Percentiles rank a stretch among this genome's conserved stretches.
Conservation (phyloP, 2,888 invertebrate species). For the Euzophera pinguis region DNA sequence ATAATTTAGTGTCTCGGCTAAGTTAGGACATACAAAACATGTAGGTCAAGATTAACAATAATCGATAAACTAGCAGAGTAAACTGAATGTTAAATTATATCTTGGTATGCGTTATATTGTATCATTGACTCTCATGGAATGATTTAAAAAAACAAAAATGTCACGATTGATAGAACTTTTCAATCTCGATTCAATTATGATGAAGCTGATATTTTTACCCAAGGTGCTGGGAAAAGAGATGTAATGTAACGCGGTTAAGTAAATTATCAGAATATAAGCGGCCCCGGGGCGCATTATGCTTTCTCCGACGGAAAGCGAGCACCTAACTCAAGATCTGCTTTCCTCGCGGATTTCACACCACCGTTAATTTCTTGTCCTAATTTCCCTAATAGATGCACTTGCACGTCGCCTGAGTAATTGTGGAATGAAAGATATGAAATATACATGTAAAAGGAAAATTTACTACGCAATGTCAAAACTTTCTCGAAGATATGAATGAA, state of each 20-base stretch:
- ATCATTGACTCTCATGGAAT: too few relatives aligned
- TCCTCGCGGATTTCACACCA: constrained; percentile 21
- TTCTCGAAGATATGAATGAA: neutral
- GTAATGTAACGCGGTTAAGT: constrained; percentile 25
- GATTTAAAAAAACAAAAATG: too few relatives aligned
- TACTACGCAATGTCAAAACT: neutral
- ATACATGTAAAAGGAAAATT: neutral
- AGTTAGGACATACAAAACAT: too few relatives aligned
- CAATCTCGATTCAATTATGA: too few relatives aligned
- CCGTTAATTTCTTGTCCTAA: constrained; percentile 16
- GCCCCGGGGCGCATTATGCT: constrained; percentile 38
- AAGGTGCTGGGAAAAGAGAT: neutral
- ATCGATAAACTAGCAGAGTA: too few relatives aligned
- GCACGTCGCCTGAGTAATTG: neutral
- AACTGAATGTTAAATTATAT: too few relatives aligned
- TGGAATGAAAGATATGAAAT: neutral
- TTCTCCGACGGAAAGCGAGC: constrained; percentile 36
- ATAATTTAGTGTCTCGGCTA: too few relatives aligned
- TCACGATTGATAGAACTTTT: too few relatives aligned
- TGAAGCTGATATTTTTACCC: neutral
- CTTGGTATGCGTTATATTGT: too few relatives aligned
- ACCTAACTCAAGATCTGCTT: constrained; percentile 23
- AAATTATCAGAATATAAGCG: constrained; percentile 47
- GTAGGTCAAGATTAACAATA: too few relatives aligned
- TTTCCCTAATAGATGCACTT: constrained; percentile 7